A percentile compares a stretch with the other conserved stretches of the same genome.
phyloP scores from a whole-genome alignment of 2,888 invertebrate genomes.

The Tenodera sinensis region DNA sequence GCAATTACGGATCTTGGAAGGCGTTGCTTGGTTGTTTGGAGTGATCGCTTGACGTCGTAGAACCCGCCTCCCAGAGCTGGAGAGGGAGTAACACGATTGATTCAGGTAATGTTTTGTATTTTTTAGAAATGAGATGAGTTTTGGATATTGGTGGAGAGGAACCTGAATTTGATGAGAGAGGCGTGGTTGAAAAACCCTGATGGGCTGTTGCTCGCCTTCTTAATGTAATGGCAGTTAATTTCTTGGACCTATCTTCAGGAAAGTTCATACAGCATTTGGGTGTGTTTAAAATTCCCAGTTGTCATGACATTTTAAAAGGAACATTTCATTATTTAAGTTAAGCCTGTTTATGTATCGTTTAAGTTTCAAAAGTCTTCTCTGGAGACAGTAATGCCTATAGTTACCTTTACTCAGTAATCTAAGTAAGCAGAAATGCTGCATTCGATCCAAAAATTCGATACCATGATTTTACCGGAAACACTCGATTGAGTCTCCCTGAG shows the following conservation, averaged over 20 bases:
- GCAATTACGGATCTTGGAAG: constrained; percentile 10
- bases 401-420: no score
- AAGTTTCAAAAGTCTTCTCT: no score
- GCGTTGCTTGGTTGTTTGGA: neutral
- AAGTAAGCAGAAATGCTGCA: no score
- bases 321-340: no score
- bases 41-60: neutral
- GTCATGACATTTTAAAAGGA: no score
- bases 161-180: neutral
- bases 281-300: no score
- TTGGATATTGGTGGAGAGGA: neutral
- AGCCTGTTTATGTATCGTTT: no score
- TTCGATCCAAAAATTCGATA: no score
- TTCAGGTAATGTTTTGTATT: neutral
- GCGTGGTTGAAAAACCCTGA: neutral
- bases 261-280: no score
- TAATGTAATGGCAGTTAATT: neutral
- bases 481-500: no score
- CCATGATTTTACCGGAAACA: no score
- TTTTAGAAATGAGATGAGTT: neutral
- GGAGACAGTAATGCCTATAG: no score
- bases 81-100: neutral
- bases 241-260: neutral
- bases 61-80: neutral
- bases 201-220: neutral